Evolutionary conservation across 2,888 invertebrate species (phyloP).

Genomic region (Brachyptera risi): DNA sequence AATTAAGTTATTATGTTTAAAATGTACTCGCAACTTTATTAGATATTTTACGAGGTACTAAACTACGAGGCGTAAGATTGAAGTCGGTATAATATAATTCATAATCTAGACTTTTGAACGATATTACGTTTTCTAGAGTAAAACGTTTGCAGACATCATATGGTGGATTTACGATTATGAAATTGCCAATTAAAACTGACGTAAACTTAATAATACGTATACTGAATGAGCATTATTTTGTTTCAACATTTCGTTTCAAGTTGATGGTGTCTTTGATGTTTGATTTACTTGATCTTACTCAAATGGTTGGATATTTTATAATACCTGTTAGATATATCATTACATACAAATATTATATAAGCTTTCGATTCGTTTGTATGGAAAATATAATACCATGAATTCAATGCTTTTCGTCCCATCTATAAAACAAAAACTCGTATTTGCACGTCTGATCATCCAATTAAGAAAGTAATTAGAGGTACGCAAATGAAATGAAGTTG

Average conservation of each 20-base stretch:
- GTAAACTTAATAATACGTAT: neutral
- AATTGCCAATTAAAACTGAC: constrained; percentile 14
- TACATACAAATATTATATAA: no score
- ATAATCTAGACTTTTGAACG: neutral
- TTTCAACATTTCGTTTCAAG: neutral
- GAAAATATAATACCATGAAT: no score
- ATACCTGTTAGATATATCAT: no score
- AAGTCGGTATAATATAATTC: neutral
- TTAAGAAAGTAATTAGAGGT: no score
- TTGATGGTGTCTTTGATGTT: neutral
- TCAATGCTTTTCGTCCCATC: no score
- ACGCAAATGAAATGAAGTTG: no score
- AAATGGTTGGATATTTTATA: no score
- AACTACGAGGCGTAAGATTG: neutral
- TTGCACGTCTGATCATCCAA: no score
- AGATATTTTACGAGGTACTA: neutral
- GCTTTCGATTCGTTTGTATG: no score
- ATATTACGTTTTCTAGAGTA: neutral
- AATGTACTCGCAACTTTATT: constrained; percentile 5
- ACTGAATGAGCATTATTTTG: neutral
- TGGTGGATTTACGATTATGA: constrained; percentile 6
- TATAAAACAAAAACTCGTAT: no score
- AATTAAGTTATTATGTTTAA: constrained; percentile 20
- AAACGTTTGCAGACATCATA: neutral
- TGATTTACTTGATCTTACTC: no score